Evolutionary conservation across 1,140 invertebrate genomes (phyloP).

Genomic region (Melitaea cinxia): DNA sequence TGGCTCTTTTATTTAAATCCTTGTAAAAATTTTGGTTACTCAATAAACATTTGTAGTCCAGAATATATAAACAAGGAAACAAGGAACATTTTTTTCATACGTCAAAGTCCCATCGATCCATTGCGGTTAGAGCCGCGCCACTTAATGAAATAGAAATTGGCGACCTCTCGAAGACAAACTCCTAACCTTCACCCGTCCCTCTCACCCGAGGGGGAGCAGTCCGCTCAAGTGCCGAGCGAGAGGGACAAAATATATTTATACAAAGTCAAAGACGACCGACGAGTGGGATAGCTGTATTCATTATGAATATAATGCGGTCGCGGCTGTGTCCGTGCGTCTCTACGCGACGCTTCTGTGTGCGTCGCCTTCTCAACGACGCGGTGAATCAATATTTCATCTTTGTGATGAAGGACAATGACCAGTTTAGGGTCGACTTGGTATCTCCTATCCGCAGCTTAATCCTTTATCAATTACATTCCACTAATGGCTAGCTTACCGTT

Average conservation of each 20-base stretch:
- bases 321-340: constrained; percentile 73
- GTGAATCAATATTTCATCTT: constrained; percentile 80
- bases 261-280: constrained; percentile 78
- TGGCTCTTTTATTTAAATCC: not conserved
- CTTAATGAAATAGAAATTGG: constrained; percentile 81
- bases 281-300: constrained; percentile 81
- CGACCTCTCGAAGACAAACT: constrained; percentile 78
- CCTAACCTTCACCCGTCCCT: constrained; percentile 67
- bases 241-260: constrained; percentile 79
- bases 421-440: constrained; percentile 46
- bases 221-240: constrained; percentile 64
- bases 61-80: not conserved
- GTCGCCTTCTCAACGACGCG: constrained; percentile 64
- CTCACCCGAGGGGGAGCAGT: constrained; percentile 54
- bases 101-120: constrained; percentile 68
- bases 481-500: not conserved
- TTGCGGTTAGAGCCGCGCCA: constrained; percentile 71
- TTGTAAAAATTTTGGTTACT: not conserved
- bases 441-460: constrained; percentile 20
- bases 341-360: constrained; percentile 58
- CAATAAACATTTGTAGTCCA: not conserved
- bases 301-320: constrained; percentile 80
- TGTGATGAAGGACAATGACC: constrained; percentile 66
- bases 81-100: constrained; percentile 53
- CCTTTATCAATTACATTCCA: not conserved